Base-by-base conservation (phyloP, 2,797 vertebrate species). In the Sebastes diaconus region DNA sequence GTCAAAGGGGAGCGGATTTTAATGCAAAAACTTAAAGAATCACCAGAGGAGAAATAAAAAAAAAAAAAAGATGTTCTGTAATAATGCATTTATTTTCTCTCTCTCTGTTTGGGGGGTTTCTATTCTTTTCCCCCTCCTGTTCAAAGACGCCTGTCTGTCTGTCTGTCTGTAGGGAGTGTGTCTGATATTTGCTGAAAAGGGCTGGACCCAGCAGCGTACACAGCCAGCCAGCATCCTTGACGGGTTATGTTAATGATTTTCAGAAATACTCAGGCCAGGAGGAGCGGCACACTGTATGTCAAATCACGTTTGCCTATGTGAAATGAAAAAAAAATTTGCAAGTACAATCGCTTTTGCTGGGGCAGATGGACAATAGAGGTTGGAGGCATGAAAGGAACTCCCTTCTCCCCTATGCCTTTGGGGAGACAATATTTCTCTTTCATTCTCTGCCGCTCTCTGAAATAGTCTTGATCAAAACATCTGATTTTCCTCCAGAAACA, bases 261-360 rank as follows among this genome's bases (percentile, higher is more conserved):
- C 77, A 86, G 34, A 80, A 84, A 74, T 3, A 34, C 29, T 65
- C 70, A 29, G 36, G 61, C 42, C 73, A 77, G 85, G 74, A 84
- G 75, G 71, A 80, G 34, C 79, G 9, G 79, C 69, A 24, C 70
- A 65, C 78, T 77, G 58, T 75, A 57, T 80, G 87, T 88, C 84
- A 73, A 73, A 84, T 87, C 82, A 76, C 64, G 11, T 80, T 81
- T 71, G 68, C 63, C 42, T 6, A 57, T 69, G 68, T 85, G 83
- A 89, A 88, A 86, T 85, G 75, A 82, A 83, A 84, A 82, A 84
- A 85, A 84, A 80, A 94, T 92, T 87, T 93, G 91, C 91, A 91
- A 93, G 90, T 94, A 88, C 92, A 92, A 93, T 91, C 10, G 46
- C 52, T 68, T 79, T 55, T 11, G 42, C 29, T 11, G 80, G 79